Evolutionary conservation across 2,888 invertebrate genomes (phyloP), one percentile per base, ranked within the genome.

Genomic region (Chromoteleia sp.): DNA sequence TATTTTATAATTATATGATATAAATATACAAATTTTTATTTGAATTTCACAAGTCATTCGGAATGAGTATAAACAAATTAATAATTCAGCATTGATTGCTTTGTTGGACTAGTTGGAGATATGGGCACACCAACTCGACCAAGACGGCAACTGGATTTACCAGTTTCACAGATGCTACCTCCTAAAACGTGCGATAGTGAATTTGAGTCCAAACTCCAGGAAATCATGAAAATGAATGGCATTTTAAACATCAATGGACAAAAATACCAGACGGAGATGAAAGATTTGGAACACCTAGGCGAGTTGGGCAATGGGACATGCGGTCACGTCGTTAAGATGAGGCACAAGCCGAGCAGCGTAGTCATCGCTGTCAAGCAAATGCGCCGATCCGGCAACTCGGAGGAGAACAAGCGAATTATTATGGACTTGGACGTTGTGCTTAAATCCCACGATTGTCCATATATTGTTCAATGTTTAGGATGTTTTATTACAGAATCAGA

Each of bases 391-490:
- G 98, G 98, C 14, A 99, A 99, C 92, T 95, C 95, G 0, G 99
- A 99, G 91, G 99, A 99, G 92, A 99, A 98, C 85, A 99, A 99
- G 92, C 94, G 99, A 84, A 99, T 99, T 85, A 96, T 99, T 65
- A 99, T 99, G 98, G 99, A 99, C 92, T 94, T 99, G 84, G 98
- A 99, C 92, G 99, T 99, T 54, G 98, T 99, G 73, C 94, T 98
- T n/a, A 97, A 98, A 85, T 98, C 98, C 17, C 97, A 98, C 89
- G 98, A 98, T 92, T 99, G 99, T 92, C 97, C 96, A 36, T 98
- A 96, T 93, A 99, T 99, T 86, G 99, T 99, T 86, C 95, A 98
- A 91, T 99, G 99, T 92, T 94, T 98, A 88, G 99, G 99, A 43
- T 99, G 98, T 93, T 99, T 99, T 92, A 98, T 99, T 68, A 98